These are phyloP conservation scores for Acanthosoma haemorrhoidale DNA, from an alignment of 2,888 invertebrate species.

Conservation along the genomic window DNA sequence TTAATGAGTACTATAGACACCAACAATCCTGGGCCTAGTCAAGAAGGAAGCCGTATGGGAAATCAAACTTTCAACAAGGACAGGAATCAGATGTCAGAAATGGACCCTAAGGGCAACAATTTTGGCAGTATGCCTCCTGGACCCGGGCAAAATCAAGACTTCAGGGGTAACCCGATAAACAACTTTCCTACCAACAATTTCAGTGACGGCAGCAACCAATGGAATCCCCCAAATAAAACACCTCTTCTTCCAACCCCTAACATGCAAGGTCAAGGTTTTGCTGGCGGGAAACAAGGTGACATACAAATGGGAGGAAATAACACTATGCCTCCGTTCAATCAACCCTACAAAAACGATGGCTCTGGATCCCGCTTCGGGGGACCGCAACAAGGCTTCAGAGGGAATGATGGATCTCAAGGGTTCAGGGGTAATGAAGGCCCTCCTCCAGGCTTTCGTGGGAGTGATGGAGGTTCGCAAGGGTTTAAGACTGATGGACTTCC, in stretches of 20 bases:
- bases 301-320: background rate
- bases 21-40: background rate
- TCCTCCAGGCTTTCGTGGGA: background rate
- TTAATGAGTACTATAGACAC: background rate
- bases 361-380: slow-evolving; percentile 17
- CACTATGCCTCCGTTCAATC: slow-evolving; percentile 7
- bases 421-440: background rate
- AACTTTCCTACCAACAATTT: slow-evolving; percentile 31
- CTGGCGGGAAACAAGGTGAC: background rate
- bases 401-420: background rate
- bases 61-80: background rate
- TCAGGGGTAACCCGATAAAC: slow-evolving; percentile 1
- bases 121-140: background rate
- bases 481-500: slow-evolving; percentile 17
- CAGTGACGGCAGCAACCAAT: slow-evolving; percentile 17
- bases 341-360: background rate
- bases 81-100: background rate
- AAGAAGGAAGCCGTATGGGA: background rate
- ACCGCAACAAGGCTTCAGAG: slow-evolving; percentile 20
- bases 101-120: background rate
- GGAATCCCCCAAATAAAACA: background rate
- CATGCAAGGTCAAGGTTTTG: background rate
- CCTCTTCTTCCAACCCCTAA: slow-evolving; percentile 25
- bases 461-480: background rate
- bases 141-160: background rate